Evolutionary conservation across 2,797 vertebrate genomes (phyloP).

Genomic region (Sebastes kiyomatsui): DNA sequence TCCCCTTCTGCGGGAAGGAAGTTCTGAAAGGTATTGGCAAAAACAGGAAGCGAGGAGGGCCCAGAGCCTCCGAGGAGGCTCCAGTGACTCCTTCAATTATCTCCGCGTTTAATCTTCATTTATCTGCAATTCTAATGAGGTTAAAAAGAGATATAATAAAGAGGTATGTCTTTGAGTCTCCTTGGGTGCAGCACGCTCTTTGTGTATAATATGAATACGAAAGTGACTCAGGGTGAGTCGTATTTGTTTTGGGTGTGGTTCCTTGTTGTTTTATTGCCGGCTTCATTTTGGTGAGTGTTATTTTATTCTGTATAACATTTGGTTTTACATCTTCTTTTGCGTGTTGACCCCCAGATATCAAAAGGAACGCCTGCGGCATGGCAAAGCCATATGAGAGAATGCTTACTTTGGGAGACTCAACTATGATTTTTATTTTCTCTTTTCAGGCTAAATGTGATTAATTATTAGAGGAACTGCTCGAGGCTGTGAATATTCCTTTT

Average conservation of each 20-base stretch:
- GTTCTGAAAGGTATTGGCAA: slow-evolving; percentile 41
- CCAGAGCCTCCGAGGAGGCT: slow-evolving; percentile 36
- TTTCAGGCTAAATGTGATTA: slow-evolving; percentile 55
- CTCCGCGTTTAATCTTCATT: slow-evolving; percentile 61
- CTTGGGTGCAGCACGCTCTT: slow-evolving; percentile 26
- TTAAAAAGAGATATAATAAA: slow-evolving; percentile 37
- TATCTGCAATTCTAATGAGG: slow-evolving; percentile 72
- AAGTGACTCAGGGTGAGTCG: slow-evolving; percentile 25
- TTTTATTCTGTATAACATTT: slow-evolving; percentile 3
- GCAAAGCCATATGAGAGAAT: slow-evolving; percentile 17
- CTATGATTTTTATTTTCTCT: slow-evolving; percentile 52
- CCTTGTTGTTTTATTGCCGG: slow-evolving; percentile 6
- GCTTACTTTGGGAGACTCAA: slow-evolving; percentile 17
- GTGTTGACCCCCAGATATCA: slow-evolving; percentile 35
- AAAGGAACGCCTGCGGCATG: slow-evolving; percentile 31
- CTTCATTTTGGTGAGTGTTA: background rate
- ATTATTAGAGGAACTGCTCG: slow-evolving; percentile 46
- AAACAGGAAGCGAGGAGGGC: slow-evolving; percentile 54
- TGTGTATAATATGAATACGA: slow-evolving; percentile 18
- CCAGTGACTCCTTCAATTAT: slow-evolving; percentile 59
- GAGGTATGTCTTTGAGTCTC: slow-evolving; percentile 48
- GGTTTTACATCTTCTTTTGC: slow-evolving; percentile 29
- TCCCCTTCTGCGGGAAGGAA: slow-evolving; percentile 16
- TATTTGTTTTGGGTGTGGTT: slow-evolving; percentile 43
- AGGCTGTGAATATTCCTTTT: slow-evolving; percentile 56